A percentile compares a stretch with the other conserved stretches of the same genome.
Evolutionary conservation across 2,888 invertebrate genomes (phyloP).

Genomic region (Resseliella maxima): DNA sequence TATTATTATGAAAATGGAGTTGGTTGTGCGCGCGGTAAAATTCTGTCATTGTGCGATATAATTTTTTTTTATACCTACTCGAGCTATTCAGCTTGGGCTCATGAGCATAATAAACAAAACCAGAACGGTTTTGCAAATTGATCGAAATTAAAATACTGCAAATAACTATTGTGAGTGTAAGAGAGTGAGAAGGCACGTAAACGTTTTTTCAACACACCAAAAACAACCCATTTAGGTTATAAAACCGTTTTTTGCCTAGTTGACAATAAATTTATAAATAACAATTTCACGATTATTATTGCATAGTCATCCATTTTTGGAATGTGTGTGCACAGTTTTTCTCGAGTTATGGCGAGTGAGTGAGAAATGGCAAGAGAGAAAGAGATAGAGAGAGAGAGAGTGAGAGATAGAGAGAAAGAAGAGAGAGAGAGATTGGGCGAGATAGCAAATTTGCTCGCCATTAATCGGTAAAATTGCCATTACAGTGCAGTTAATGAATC

Average conservation of each 20-base stretch:
- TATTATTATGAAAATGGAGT: background rate
- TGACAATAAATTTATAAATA: slow-evolving; percentile 34
- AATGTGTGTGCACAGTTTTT: too few relatives aligned
- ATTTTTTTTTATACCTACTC: too few relatives aligned
- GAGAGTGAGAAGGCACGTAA: too few relatives aligned
- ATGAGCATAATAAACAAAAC: slow-evolving; percentile 29
- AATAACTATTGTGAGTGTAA: too few relatives aligned
- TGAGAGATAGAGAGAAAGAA: too few relatives aligned
- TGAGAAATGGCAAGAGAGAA: too few relatives aligned
- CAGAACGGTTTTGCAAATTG: slow-evolving; percentile 17
- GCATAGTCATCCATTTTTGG: background rate
- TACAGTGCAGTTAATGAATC: background rate
- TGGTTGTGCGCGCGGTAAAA: background rate
- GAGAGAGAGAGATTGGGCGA: too few relatives aligned
- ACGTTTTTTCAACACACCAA: background rate
- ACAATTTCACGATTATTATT: slow-evolving; percentile 6
- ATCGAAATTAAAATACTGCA: slow-evolving; percentile 15
- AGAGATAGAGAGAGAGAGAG: too few relatives aligned
- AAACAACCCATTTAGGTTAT: background rate
- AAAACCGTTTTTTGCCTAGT: background rate
- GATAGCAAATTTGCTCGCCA: background rate
- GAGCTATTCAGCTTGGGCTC: background rate
- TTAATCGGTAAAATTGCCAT: background rate
- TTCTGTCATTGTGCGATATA: background rate
- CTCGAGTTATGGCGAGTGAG: too few relatives aligned